Percentiles rank a stretch among this genome's conserved stretches.
These are phyloP conservation scores for Athripsodes cinereus DNA, from an alignment of 2,888 invertebrate species.

Conservation along the genomic window DNA sequence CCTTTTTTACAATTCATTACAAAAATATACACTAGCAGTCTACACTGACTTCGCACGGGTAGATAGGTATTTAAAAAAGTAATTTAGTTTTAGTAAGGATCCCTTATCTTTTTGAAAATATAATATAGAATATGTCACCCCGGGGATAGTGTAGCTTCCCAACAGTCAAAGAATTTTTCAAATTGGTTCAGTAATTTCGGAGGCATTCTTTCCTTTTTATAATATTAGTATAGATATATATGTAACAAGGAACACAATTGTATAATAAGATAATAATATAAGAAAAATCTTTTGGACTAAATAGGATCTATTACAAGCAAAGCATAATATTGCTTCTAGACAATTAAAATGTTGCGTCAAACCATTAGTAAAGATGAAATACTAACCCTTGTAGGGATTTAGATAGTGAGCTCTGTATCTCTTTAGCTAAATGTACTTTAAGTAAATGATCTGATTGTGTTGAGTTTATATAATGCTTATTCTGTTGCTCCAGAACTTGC, in stretches of 20 bases:
- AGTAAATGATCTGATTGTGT: slow-evolving; percentile 23
- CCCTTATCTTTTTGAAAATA: too few species aligned
- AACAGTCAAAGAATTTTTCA: too few species aligned
- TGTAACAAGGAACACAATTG: too few species aligned
- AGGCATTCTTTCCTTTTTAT: too few species aligned
- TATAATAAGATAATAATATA: too few species aligned
- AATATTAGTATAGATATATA: too few species aligned
- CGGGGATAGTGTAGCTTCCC: background rate
- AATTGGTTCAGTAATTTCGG: too few species aligned
- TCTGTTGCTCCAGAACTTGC: slow-evolving; percentile 24
- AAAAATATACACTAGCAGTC: background rate
- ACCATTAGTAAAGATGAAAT: background rate
- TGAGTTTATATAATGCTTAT: slow-evolving; percentile 19
- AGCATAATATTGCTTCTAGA: background rate
- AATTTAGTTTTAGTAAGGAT: too few species aligned
- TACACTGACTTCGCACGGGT: too few species aligned
- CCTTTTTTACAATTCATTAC: too few species aligned
- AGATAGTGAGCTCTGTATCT: slow-evolving; percentile 16
- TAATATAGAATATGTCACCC: background rate
- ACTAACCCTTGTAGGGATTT: slow-evolving; percentile 22
- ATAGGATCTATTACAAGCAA: background rate
- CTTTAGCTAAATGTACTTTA: slow-evolving; percentile 22
- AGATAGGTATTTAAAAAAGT: too few species aligned
- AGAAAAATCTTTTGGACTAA: background rate
- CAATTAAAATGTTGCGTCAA: background rate